Evolutionary conservation across 2,113 vertebrate genomes (phyloP).

Genomic region (Scomber japonicus): DNA sequence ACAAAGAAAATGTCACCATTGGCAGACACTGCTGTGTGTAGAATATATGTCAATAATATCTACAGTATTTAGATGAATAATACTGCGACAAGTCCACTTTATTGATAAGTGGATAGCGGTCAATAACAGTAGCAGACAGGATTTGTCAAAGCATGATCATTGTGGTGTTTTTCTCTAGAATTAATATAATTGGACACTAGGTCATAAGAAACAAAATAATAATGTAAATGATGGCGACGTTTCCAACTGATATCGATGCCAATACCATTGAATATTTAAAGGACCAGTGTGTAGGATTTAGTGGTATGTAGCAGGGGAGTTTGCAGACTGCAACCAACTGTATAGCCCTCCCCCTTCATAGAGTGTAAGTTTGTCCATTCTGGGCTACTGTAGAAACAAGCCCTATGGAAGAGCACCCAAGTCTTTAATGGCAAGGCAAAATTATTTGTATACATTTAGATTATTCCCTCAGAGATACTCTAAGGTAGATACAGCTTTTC

Average conservation of each 20-base stretch:
- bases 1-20: neutral
- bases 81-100: neutral
- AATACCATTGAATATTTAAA: constrained; percentile 4
- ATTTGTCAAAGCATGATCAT: constrained; percentile 6
- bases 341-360: no score
- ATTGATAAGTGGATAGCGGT: constrained; percentile 1
- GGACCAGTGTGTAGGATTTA: no score
- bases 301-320: no score
- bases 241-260: neutral
- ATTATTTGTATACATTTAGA: neutral
- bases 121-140: neutral
- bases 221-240: neutral
- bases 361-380: no score
- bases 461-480: neutral
- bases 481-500: neutral
- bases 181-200: constrained; percentile 3
- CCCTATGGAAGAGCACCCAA: no score
- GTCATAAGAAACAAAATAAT: constrained; percentile 12
- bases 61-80: neutral
- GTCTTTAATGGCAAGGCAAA: neutral
- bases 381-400: no score
- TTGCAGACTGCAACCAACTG: no score
- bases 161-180: constrained; percentile 1
- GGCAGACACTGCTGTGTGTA: neutral
- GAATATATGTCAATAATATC: neutral